Conservation (phyloP, 2,113 vertebrate genomes). For the Nanger granti region DNA sequence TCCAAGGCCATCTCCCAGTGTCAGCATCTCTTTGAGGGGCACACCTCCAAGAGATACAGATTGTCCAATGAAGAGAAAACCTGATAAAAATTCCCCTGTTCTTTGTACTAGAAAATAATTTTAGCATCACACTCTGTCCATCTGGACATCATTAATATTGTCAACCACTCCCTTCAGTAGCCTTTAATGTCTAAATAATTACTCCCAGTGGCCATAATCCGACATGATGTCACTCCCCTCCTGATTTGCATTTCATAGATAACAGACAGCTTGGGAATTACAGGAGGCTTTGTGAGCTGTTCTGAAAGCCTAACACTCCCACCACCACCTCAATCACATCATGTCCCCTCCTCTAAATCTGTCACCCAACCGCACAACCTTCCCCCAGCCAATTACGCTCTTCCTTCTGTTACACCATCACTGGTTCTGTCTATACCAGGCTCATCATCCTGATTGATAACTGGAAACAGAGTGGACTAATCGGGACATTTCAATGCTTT, state of each 20-base stretch:
- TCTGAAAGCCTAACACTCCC: constrained; percentile 30
- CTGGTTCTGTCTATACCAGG: not conserved
- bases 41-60: constrained; percentile 24
- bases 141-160: constrained; percentile 73
- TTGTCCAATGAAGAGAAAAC: constrained; percentile 20
- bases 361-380: constrained; percentile 43
- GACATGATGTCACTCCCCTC: constrained; percentile 67
- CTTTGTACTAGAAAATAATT: constrained; percentile 71
- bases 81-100: constrained; percentile 41
- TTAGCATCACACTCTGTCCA: constrained; percentile 61
- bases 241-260: constrained; percentile 60
- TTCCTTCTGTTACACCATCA: constrained; percentile 32
- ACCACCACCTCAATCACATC: constrained; percentile 56
- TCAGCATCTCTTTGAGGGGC: not conserved
- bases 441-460: constrained; percentile 1
- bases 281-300: constrained; percentile 38
- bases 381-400: constrained; percentile 59
- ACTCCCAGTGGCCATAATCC: constrained; percentile 62
- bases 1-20: not conserved
- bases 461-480: not conserved
- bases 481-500: not conserved
- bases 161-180: constrained; percentile 64
- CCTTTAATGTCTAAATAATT: constrained; percentile 72
- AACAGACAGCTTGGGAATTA: constrained; percentile 68
- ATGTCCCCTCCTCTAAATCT: constrained; percentile 69